Evolutionary conservation across 1,140 invertebrate genomes (phyloP), one percentile per base, ranked within the genome.

Genomic region (Drosophila neocordata): DNA sequence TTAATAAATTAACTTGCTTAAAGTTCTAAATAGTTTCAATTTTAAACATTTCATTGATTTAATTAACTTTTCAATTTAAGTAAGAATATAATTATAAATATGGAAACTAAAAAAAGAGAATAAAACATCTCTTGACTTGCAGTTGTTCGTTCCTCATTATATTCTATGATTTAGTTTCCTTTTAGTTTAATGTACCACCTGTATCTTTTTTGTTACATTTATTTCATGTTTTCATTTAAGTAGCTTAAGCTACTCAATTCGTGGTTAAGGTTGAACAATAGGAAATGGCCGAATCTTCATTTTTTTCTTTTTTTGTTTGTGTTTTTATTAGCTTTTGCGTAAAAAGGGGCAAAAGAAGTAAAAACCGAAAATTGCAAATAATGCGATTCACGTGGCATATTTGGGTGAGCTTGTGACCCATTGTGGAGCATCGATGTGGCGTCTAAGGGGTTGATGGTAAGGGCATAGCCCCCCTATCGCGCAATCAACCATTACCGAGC

Each of bases 331-430:
- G 69, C 56, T 52, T 48, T 38, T 73, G 73, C 81, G 82, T 77
- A 77, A 66, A 70, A 41, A 31, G 41, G 41, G 41, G 41, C 41
- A 65, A 48, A 62, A 34, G 55, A 62, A 74, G 73, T 67, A 71
- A 87, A 87, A 87, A 79, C 56, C 82, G 67, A 88, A 87, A 88
- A 87, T 87, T 88, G 82, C 82, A 70, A 87, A 83, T 87, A 87
- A 87, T 87, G 83, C 83, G 82, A 87, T 83, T 87, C 82, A 87
- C 82, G 82, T 88, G 82, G 82, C 79, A 65, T 65, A 20, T 76
- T 78, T 52, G 76, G 76, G 62, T 37, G 37, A 9, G 18, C n/a
- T 60, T 70, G 38, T 70, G 72, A 71, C 69, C 64, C 55, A 27
- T 63, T 66, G n/a, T n/a, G 22, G 52, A 27, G 34, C 31, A 11